These are phyloP conservation scores for Lutra lutra DNA, from an alignment of 2,797 vertebrate species.

Conservation along the genomic window DNA sequence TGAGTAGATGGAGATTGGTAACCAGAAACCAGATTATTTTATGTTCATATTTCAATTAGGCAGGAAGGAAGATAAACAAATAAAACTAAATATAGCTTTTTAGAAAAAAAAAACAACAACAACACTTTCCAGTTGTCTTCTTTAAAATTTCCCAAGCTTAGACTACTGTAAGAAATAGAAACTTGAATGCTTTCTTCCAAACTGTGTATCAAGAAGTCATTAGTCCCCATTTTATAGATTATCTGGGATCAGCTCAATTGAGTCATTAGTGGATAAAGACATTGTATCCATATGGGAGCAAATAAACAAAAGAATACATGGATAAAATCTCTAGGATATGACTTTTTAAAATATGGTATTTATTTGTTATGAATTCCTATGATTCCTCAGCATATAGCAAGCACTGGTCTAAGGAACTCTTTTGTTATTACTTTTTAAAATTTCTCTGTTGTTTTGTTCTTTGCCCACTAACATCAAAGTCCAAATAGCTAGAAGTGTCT, in stretches of 20 bases:
- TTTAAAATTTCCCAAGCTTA: conserved; percentile 53
- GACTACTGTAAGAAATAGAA: neutral
- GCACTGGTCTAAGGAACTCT: neutral
- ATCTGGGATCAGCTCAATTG: neutral
- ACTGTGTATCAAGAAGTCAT: neutral
- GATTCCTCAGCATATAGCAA: neutral
- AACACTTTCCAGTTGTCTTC: neutral
- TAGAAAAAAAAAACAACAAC: neutral
- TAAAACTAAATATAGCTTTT: conserved; percentile 58
- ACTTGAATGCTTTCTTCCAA: neutral
- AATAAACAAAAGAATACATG: neutral
- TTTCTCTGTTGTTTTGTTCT: conserved; percentile 11
- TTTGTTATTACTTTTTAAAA: neutral
- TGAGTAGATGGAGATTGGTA: conserved; percentile 21
- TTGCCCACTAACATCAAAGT: neutral
- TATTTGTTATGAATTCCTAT: conserved; percentile 28
- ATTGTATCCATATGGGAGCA: neutral
- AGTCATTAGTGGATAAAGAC: neutral
- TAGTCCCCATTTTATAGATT: neutral
- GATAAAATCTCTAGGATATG: neutral
- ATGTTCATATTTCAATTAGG: conserved; percentile 62
- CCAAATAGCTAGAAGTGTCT: neutral
- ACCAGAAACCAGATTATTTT: conserved; percentile 51
- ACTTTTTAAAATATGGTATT: neutral
- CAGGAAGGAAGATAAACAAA: conserved; percentile 71